Base-by-base conservation (phyloP, 2,888 invertebrate species). In the Petrophora chlorosata region DNA sequence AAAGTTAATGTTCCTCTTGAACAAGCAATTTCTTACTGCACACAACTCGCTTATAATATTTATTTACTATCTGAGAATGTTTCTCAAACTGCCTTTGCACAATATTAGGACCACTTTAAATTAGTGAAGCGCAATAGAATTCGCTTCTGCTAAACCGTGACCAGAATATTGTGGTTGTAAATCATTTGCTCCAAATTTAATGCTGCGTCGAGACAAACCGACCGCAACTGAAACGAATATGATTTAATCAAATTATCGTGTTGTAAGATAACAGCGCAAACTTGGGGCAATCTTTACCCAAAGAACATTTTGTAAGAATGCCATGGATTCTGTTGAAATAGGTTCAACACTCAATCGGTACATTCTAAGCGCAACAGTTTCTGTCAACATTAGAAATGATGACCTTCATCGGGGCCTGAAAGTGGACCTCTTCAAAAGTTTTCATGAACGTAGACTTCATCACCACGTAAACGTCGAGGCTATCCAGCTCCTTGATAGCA, bases 221-320 rank as follows among this genome's bases (percentile, higher is more conserved):
- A 69, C 67, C 68, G 55, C 66, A 67, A 65, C 68, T 66, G 74
- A 62, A 66, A 59, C 72, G 68, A 71, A 74, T 65, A 70, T 68
- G 64, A 67, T 69, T 67, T 63, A 70, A 70, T 65, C 60, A 58
- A 75, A 67, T 60, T 66, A 52, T 59, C 53, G 57, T 70, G 66
- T 72, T 61, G 70, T 66, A 72, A 75, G 51, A 51, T 61, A 60
- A 62, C 26, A 53, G 39, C 42, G 26, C 61, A 65, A 68, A 56
- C 58, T 59, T 40, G 16, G 32, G 40, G 47, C 52, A 56, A 64
- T 69, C 61, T 59, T 56, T 66, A 35, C 25, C 53, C 13, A 49
- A 50, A 56, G 56, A 59, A 48, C 42, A 51, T 68, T 73, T 71
- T 67, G 74, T 68, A 73, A 74, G 66, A 66, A 69, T 61, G 53